These are phyloP conservation scores for Pterocles burchelli DNA, from an alignment of 2,113 vertebrate genomes.

Conservation along the genomic window DNA sequence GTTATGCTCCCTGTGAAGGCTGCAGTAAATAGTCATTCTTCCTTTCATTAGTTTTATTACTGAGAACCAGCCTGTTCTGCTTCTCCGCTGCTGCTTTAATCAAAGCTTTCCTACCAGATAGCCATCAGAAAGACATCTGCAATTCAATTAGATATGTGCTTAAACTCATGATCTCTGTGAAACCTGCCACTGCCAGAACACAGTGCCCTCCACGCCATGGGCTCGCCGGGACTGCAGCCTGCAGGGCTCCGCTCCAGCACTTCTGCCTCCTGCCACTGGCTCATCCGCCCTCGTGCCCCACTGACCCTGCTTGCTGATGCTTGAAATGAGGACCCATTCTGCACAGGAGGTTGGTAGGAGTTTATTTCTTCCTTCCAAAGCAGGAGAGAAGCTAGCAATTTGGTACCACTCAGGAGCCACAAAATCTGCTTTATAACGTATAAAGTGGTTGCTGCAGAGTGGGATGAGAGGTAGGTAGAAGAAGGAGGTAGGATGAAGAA, in stretches of 20 bases:
- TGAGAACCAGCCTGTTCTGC: conserved; percentile 19
- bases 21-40: neutral
- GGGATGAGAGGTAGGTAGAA: neutral
- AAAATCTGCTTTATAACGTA: neutral
- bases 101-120: conserved; percentile 33
- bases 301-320: neutral
- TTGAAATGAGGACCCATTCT: neutral
- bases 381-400: neutral
- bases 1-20: neutral
- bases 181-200: neutral
- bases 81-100: conserved; percentile 25
- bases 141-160: conserved; percentile 55
- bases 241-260: neutral
- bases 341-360: neutral
- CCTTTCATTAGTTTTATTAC: conserved; percentile 31
- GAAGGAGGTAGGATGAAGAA: neutral
- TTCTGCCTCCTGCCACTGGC: neutral
- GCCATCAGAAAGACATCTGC: conserved; percentile 57
- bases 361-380: neutral
- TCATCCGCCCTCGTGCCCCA: neutral
- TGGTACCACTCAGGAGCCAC: neutral
- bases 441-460: neutral
- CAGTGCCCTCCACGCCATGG: neutral
- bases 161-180: neutral
- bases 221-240: neutral